phyloP scores from a whole-genome alignment of 2,888 invertebrate genomes.

The Loripinus fragilis region DNA sequence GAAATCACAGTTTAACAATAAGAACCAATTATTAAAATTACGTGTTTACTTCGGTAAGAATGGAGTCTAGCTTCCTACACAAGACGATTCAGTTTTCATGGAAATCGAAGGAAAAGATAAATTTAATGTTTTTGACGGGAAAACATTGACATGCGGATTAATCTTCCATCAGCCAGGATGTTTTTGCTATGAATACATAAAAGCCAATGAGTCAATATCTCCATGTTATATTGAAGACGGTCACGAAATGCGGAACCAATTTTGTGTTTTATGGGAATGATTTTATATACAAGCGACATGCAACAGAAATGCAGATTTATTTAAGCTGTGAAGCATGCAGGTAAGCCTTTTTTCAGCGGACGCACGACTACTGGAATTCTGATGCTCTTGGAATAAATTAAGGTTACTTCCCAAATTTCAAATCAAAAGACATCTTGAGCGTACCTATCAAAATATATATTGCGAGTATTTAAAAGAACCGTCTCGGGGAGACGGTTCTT shows the following conservation, averaged over 20 bases:
- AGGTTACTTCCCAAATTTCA: no score
- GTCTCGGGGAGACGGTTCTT: no score
- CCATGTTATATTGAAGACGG: background rate
- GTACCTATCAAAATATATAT: no score
- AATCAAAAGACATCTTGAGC: no score
- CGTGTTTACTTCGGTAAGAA: background rate
- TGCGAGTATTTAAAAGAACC: no score
- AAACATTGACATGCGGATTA: constrained; percentile 36
- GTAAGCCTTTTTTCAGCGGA: no score
- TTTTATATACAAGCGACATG: constrained; percentile 13
- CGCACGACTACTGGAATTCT: no score
- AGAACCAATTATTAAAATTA: no score
- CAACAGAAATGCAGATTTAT: background rate
- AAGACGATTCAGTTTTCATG: background rate
- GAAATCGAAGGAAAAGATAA: constrained; percentile 12
- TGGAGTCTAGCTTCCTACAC: background rate
- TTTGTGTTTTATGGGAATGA: background rate
- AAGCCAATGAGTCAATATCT: constrained; percentile 41
- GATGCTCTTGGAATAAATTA: no score
- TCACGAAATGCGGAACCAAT: background rate
- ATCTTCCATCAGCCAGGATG: constrained; percentile 40
- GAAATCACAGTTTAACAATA: no score
- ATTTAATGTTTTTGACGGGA: constrained; percentile 15
- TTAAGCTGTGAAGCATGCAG: no score
- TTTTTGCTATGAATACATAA: constrained; percentile 53